Percentiles rank a stretch among this genome's conserved stretches.
phyloP scores from a whole-genome alignment of 2,888 invertebrate genomes.

The Papilio elwesi region DNA sequence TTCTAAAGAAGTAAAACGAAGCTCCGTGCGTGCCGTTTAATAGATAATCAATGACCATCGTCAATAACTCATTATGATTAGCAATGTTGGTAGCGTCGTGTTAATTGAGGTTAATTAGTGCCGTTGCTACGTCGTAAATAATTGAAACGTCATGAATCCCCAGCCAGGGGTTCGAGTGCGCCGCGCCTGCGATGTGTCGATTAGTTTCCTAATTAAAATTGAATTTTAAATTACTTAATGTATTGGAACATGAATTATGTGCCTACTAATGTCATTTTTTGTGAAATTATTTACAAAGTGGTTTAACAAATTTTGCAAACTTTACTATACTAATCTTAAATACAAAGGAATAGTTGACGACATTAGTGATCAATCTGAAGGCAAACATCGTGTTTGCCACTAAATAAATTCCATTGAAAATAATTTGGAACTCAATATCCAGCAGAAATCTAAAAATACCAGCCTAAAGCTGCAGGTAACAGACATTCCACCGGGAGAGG shows the following conservation, averaged over 20 bases:
- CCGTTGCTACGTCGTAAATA: conserved; percentile 9
- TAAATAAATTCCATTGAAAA: neutral
- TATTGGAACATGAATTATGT: neutral
- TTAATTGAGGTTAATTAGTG: conserved; percentile 15
- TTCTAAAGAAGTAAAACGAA: neutral
- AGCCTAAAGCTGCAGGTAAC: conserved; percentile 4
- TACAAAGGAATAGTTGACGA: no score
- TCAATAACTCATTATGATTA: conserved; percentile 14
- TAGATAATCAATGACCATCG: neutral
- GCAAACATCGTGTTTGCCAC: no score
- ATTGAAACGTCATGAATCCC: conserved; percentile 18
- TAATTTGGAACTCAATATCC: no score
- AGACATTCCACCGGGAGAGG: conserved; percentile 1
- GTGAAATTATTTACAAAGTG: no score
- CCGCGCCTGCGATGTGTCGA: neutral
- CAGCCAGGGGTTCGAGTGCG: neutral
- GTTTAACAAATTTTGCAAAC: no score
- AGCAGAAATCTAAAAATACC: neutral
- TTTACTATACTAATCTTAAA: no score
- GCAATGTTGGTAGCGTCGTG: neutral
- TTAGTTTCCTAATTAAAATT: conserved; percentile 14
- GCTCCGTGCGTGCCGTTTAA: neutral
- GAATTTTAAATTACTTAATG: neutral
- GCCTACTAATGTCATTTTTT: no score
- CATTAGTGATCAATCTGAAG: no score